Base-by-base conservation (phyloP, 2,797 vertebrate species). In the Chromis chromis region DNA sequence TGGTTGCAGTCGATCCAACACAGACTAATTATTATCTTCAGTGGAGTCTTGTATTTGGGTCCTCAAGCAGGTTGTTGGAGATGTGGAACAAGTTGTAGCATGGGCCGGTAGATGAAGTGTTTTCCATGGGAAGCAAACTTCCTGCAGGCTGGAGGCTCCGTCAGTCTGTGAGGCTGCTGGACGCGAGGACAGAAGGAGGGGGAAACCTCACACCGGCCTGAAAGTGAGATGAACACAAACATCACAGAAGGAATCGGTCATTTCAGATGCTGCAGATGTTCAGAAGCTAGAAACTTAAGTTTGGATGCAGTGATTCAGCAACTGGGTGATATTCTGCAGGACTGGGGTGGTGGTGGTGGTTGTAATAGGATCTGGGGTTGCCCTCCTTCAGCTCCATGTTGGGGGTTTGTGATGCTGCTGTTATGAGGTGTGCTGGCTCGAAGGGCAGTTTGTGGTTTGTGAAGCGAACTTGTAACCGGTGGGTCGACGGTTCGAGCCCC, bases 151-250 rank as follows among this genome's bases (percentile, higher is more conserved):
- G 77, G 63, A 19, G 1, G 50, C 33, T 71, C 27, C 3, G 74
- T 48, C 12, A 27, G 4, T 81, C 69, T 73, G 70, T 54, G 65
- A 62, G 73, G 66, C 65, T 52, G 69, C 49, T 2, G 48, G 84
- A 49, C 24, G 19, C 1, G 22, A 52, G 71, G 64, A 48, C 64
- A 49, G 70, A 42, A 57, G 69, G 50, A 6, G 64, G 67, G 69
- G 76, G 67, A 69, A 76, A 62, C 74, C 54, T 78, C 50, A 86
- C 81, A 86, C 70, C 68, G n/a, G 50, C 80, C 89, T 93, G 83
- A 1, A 90, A 86, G 78, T 6, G 16, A 78, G 57, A 66, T 49
- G 36, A 83, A 46, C 1, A 85, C 33, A 78, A 25, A 61, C 53
- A 25, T 49, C 42, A 48, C 7, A 27, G 28, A 50, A 25, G 10